Evolutionary conservation across 2,888 invertebrate genomes (phyloP).

Genomic region (Furcula furcula): DNA sequence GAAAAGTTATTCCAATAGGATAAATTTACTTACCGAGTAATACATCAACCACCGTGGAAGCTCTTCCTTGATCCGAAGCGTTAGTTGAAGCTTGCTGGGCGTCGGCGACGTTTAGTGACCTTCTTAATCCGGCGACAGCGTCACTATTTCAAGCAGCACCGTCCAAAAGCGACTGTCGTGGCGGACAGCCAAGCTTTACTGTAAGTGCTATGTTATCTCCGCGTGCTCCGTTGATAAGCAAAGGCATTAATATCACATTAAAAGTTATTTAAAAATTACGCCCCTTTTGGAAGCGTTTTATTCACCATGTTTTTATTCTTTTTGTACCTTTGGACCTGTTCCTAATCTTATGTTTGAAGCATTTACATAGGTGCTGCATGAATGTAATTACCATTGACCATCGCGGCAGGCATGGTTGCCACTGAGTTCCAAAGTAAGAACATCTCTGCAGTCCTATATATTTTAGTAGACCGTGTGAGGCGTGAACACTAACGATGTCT

Average conservation of each 20-base stretch:
- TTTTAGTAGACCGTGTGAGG: conserved; percentile 75
- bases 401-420: conserved; percentile 72
- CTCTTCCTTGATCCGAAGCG: conserved; percentile 78
- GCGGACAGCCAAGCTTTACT: conserved; percentile 77
- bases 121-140: conserved; percentile 65
- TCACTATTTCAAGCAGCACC: conserved; percentile 70
- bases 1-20: conserved; percentile 62
- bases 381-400: conserved; percentile 49
- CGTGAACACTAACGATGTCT: conserved; percentile 54
- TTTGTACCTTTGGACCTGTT: conserved; percentile 50
- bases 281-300: conserved; percentile 71
- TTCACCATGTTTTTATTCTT: conserved; percentile 50
- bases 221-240: conserved; percentile 79
- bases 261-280: conserved; percentile 66
- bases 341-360: conserved; percentile 67
- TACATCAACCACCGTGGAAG: conserved; percentile 69
- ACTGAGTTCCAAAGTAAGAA: conserved; percentile 52
- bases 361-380: conserved; percentile 51
- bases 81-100: conserved; percentile 79
- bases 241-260: conserved; percentile 77
- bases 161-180: conserved; percentile 73
- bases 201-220: conserved; percentile 82
- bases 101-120: conserved; percentile 75
- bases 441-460: conserved; percentile 54
- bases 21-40: conserved; percentile 67